Evolutionary conservation across 1,140 invertebrate genomes (phyloP).

Genomic region (Pseudomyrmex pallidus): DNA sequence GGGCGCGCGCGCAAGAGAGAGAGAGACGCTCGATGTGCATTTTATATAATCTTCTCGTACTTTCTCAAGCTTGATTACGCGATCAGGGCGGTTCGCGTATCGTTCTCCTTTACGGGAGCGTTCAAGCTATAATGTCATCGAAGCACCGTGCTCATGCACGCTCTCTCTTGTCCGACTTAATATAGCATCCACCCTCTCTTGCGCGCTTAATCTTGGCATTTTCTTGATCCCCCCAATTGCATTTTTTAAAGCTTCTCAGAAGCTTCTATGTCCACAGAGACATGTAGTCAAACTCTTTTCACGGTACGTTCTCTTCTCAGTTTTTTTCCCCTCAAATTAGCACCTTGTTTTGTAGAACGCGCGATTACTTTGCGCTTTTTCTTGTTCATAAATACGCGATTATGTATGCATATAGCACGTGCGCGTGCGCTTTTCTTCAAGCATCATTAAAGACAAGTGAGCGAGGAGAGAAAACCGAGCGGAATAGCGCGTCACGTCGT

Average conservation of each 20-base stretch:
- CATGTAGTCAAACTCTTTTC: background rate
- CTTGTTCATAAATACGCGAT: conserved; percentile 27
- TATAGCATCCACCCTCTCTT: background rate
- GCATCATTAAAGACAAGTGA: conserved; percentile 30
- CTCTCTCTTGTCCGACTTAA: background rate
- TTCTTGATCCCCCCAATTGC: background rate
- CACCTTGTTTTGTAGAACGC: background rate
- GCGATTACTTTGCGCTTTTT: background rate
- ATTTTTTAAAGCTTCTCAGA: background rate
- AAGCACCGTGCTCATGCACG: conserved; percentile 25
- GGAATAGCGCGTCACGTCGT: background rate
- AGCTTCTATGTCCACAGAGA: background rate
- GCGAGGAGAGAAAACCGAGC: conserved; percentile 1
- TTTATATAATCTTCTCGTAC: conserved; percentile 45
- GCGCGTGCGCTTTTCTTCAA: conserved; percentile 13
- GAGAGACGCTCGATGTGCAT: background rate
- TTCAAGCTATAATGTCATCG: conserved; percentile 57
- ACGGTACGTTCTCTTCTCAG: background rate
- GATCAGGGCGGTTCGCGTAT: conserved; percentile 23
- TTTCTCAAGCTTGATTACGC: conserved; percentile 51
- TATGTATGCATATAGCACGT: conserved; percentile 1
- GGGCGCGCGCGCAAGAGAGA: background rate
- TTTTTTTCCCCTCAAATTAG: background rate
- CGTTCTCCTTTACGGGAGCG: conserved; percentile 37
- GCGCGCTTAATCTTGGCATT: conserved; percentile 24